Evolutionary conservation across 2,888 invertebrate genomes (phyloP), one percentile per base, ranked within the genome.

Genomic region (Meiosimyza platycephala): DNA sequence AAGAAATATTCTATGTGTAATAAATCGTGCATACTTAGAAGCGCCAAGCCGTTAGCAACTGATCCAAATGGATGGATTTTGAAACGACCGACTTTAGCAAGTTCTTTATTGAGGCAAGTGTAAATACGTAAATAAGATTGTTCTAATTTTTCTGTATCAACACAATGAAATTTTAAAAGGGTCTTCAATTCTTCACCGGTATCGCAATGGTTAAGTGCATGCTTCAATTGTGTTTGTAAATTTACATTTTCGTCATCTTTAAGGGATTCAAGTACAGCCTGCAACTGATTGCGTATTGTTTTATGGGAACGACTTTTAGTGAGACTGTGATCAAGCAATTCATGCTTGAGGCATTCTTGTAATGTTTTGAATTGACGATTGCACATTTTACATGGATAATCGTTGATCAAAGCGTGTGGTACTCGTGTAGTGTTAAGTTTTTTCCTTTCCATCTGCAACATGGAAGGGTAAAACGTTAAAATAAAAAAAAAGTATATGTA

Each of bases 61-160:
- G 95, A 95, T 4, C 95, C 95, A 86, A 94, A 95, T 4, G 91
- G 90, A 74, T 88, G 84, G 5, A 89, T 88, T 55, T 79, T 75
- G 2, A 82, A 78, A 7, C 59, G 47, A 0, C 80, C 80, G 9
- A 76, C 78, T 87, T 88, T 13, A 72, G 78, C 64, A 78, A 88
- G 77, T 80, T 82, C 81, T 11, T 65, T 78, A n/a, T 80, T 72
- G 4, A 86, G 68, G 62, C 78, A 80, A 0, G 68, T 72, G 12
- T 80, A 75, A 12, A 86, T 80, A 1, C 80, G 79, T 0, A 65
- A 62, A 65, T 77, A 85, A 16, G 81, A 80, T 3, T 65, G 67
- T 5, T 74, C 59, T 6, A 85, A 74, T 48, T 79, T 74, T 5
- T 72, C 76, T 1, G 73, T 70, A 68, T 84, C 78, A 28, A 80